Percentiles rank a stretch among this genome's conserved stretches.
phyloP scores from a whole-genome alignment of 1,140 invertebrate species.

The Leucophenga varia region DNA sequence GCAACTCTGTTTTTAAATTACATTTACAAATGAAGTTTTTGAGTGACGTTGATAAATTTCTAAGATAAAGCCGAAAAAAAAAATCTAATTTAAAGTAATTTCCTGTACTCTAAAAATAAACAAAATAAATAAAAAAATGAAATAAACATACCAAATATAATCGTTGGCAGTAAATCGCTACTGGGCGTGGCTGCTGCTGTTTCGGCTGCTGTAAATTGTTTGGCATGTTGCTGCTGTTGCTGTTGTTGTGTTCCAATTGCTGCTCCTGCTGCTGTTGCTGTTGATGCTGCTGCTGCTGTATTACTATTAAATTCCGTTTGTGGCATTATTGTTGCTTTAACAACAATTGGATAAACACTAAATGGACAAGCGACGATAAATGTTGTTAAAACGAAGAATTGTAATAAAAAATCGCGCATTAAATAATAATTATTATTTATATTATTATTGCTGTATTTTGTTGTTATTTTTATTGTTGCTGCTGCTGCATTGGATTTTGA shows the following conservation, averaged over 20 bases:
- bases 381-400: slow-evolving; percentile 36
- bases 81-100: too few species aligned
- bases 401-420: slow-evolving; percentile 26
- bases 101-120: too few species aligned
- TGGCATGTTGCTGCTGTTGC: not conserved
- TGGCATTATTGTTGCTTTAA: too few species aligned
- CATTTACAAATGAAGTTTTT: too few species aligned
- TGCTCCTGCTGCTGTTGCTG: not conserved
- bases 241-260: not conserved
- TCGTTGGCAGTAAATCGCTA: not conserved
- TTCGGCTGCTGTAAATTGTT: not conserved
- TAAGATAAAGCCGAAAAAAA: too few species aligned
- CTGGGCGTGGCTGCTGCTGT: not conserved
- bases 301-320: too few species aligned
- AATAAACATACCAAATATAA: too few species aligned
- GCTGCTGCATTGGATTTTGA: not conserved
- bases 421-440: too few species aligned
- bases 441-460: not conserved
- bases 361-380: slow-evolving; percentile 20
- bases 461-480: not conserved
- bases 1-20: too few species aligned
- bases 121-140: too few species aligned
- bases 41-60: too few species aligned
- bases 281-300: slow-evolving; percentile 3
- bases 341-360: slow-evolving; percentile 5